Evolutionary conservation across 2,113 vertebrate genomes (phyloP), one percentile per base, ranked within the genome.

Genomic region (Paraplagusia blochii): DNA sequence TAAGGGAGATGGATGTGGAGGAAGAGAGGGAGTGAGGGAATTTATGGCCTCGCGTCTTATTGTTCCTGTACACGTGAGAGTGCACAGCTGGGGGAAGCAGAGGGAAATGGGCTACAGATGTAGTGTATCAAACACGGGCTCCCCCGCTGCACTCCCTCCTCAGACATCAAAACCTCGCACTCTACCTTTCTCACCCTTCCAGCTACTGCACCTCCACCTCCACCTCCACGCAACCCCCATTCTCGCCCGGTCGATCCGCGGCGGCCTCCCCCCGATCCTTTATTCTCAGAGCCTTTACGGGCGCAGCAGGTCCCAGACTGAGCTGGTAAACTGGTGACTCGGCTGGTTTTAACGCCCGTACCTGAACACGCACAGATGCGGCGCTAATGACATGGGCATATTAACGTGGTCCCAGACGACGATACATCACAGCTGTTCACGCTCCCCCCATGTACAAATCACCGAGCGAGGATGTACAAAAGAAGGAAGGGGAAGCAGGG

Each of bases 81-180:
- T 65, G 83, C 79, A 77, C 85, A 86, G 84, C 85, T 86, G 82
- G 72, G 82, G 68, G 60, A 80, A 56, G 13, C 58, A 51, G 62
- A 76, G 67, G 77, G 72, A 85, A 85, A 87, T 85, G 81, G 83
- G 70, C 73, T 85, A 70, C 86, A 88, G 83, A 87, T 88, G 86
- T 87, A 81, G 50, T 77, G 83, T 85, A 84, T 82, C 80, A 82
- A 85, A 79, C 77, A 50, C 78, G 69, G 60, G 79, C 22, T 74
- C 84, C 77, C 82, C 81, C 40, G 72, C 82, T 81, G 76, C 51
- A 69, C 82, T 59, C 56, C 22, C 54, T 52, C 46, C 57, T 58
- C 62, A 53, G 76, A 78, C 82, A 84, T 81, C 82, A 82, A 85
- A 83, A 80, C 79, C 74, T 38, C 45, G 47, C n/a, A 6, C 22